Evolutionary conservation across 2,113 vertebrate species (phyloP), one percentile per base, ranked within the genome.

Genomic region (Petroica traversi): DNA sequence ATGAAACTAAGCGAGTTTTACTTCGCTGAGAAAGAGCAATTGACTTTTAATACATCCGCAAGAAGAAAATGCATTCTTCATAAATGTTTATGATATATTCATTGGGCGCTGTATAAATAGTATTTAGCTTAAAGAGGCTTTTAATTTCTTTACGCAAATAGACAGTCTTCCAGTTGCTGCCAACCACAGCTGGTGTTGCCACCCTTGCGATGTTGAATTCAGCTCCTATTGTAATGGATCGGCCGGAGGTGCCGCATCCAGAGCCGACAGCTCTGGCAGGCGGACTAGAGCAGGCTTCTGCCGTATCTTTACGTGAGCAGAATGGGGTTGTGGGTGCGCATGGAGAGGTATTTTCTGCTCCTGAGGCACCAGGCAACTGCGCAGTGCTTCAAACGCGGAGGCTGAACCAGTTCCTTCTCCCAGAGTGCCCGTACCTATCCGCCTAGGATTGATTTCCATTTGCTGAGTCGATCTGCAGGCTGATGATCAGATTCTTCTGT

Each of bases 291-390:
- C 80, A 57, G 84, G 84, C 73, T 82, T n/a, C 73, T 93, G 91
- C 86, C 12, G 36, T 91, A 64, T 84, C 74, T 68, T 75, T 91
- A 91, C 49, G 84, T 94, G 93, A 95, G 91, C 89, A 79, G 95
- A 89, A 95, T 89, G 12, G 74, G 87, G 93, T 34, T 91, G 68
- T 63, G 92, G 84, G 92, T 75, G 81, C 34, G 64, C 88, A 52
- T 24, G 91, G 68, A 85, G 41, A 78, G 86, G 91, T 92, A 20
- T 84, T 64, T 73, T 78, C 83, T 83, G 75, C 59, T 95, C 66
- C 57, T 15, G 73, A 93, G 83, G 88, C 68, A 88, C 68, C 83
- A 62, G 80, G 92, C 93, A 91, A 66, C 95, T 92, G 92, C 74
- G 74, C 93, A 95, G 74, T 38, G 86, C 87, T 94, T 88, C 72